Percentiles rank a stretch among this genome's conserved stretches.
Evolutionary conservation across 1,140 invertebrate genomes (phyloP).

Genomic region (Saccostrea echinata): DNA sequence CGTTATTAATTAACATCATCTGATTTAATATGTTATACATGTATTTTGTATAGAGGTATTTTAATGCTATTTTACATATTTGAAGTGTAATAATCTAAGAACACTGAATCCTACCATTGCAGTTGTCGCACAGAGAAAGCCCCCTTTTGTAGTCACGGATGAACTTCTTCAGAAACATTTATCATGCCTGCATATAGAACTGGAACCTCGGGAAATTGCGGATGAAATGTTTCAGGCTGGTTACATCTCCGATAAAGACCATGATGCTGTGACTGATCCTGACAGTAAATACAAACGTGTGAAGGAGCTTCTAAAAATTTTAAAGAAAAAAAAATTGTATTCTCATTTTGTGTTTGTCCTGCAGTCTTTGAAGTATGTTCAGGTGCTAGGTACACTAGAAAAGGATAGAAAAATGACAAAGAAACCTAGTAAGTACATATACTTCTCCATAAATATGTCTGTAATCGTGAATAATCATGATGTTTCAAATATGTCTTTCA

Average conservation of each 20-base stretch:
- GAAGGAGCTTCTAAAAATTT: background rate
- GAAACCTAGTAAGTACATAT: background rate
- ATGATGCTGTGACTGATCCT: background rate
- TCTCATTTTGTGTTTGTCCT: background rate
- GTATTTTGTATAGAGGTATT: too few relatives aligned
- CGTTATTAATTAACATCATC: too few relatives aligned
- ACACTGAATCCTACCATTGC: background rate
- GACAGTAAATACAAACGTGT: background rate
- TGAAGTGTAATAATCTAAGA: background rate
- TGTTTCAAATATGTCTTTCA: too few relatives aligned
- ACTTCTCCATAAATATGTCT: background rate
- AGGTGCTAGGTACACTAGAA: background rate
- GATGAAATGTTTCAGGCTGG: constrained; percentile 4
- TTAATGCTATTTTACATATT: too few relatives aligned
- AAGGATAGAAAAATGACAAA: constrained; percentile 8
- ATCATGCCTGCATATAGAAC: background rate
- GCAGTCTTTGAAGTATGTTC: background rate
- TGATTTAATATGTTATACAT: too few relatives aligned
- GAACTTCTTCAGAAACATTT: constrained; percentile 3
- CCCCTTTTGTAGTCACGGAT: background rate
- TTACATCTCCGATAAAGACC: background rate
- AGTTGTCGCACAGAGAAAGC: background rate
- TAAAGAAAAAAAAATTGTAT: background rate
- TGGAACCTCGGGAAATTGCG: background rate
- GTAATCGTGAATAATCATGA: background rate